phyloP scores from a whole-genome alignment of 1,140 invertebrate species.

The Phthorimaea operculella region DNA sequence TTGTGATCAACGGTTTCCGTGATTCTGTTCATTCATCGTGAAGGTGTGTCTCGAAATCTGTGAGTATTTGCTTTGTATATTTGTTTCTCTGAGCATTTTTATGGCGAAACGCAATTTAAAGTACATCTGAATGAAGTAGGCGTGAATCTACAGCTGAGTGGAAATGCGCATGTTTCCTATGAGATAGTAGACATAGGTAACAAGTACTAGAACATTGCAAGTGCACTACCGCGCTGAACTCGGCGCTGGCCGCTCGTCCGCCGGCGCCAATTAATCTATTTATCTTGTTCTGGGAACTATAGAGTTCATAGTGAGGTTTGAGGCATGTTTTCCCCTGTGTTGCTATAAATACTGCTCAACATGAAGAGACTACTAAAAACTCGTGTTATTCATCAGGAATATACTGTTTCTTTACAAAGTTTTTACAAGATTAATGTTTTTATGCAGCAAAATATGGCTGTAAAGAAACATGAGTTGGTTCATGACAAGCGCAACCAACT shows the following conservation, averaged over 20 bases:
- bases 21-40: neutral
- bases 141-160: constrained; percentile 8
- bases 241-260: neutral
- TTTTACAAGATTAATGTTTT: neutral
- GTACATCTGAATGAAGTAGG: too few species aligned
- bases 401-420: too few species aligned
- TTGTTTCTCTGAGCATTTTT: neutral
- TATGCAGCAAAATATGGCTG: constrained; percentile 21
- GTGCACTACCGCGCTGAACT: neutral
- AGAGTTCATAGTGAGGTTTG: too few species aligned
- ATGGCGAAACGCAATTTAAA: too few species aligned
- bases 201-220: neutral
- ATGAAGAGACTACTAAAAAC: too few species aligned
- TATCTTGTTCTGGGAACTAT: too few species aligned
- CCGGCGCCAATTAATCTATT: neutral
- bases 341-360: too few species aligned
- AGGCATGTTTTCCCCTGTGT: too few species aligned
- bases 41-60: neutral
- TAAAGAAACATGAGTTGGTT: constrained; percentile 48
- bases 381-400: too few species aligned
- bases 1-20: neutral
- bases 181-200: constrained; percentile 11
- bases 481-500: constrained; percentile 38
- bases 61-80: neutral
- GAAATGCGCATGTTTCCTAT: constrained; percentile 31